Evolutionary conservation across 2,888 invertebrate species (phyloP).

Genomic region (Micoletzkya japonica): DNA sequence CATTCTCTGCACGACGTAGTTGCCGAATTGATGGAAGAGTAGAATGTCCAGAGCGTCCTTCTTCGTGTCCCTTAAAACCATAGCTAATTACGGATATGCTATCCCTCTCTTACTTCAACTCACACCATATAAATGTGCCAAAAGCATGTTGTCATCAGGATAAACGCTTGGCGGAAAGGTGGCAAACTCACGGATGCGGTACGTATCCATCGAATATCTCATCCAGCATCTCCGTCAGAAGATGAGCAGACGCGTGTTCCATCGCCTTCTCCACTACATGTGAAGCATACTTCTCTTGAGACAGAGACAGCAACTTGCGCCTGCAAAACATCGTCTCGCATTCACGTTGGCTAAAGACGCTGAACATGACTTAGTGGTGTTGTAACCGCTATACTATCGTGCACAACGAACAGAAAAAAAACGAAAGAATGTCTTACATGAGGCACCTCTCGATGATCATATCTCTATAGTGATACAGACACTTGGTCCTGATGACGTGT

Average conservation of each 20-base stretch:
- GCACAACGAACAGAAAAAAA: neutral
- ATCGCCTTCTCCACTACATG: conserved; percentile 59
- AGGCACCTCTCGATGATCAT: conserved; percentile 50
- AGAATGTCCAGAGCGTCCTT: conserved; percentile 56
- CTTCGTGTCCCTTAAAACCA: conserved; percentile 34
- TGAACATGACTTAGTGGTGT: too few species aligned
- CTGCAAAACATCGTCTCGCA: conserved; percentile 31
- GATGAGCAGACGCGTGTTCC: conserved; percentile 39
- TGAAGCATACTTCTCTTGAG: conserved; percentile 58
- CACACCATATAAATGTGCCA: neutral
- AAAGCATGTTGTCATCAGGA: neutral
- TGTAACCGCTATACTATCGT: too few species aligned
- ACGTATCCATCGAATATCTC: conserved; percentile 57
- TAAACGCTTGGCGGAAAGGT: neutral
- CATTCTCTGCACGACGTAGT: conserved; percentile 60
- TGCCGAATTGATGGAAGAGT: conserved; percentile 61
- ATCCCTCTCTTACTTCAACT: too few species aligned
- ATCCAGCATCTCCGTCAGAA: conserved; percentile 49
- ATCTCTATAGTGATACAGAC: conserved; percentile 41
- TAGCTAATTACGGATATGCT: neutral
- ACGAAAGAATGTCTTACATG: conserved; percentile 36
- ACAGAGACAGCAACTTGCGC: conserved; percentile 52
- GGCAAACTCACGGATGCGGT: conserved; percentile 40
- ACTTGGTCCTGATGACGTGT: conserved; percentile 44
- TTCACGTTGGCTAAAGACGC: neutral